Percentiles rank a stretch among this genome's conserved stretches.
Conservation (phyloP, 2,888 invertebrate genomes). For the Cheilosia soror region DNA sequence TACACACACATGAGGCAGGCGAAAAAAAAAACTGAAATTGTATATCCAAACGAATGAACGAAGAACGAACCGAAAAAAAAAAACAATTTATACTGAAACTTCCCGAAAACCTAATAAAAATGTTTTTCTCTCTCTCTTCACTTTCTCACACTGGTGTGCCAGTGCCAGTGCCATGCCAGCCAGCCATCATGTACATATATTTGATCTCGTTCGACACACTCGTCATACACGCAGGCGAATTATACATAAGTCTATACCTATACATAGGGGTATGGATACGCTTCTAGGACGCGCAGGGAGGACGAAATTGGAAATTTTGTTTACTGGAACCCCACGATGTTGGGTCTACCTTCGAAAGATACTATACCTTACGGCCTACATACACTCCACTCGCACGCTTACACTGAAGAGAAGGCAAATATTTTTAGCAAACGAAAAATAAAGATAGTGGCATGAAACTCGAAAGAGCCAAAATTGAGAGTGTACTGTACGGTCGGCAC, state of each 20-base stretch:
- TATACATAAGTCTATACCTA: conserved; percentile 40
- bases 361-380: conserved; percentile 35
- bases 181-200: conserved; percentile 51
- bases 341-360: conserved; percentile 15
- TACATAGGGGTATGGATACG: conserved; percentile 52
- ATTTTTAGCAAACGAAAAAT: conserved; percentile 16
- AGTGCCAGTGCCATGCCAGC: conserved; percentile 12
- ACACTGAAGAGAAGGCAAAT: conserved; percentile 11
- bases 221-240: conserved; percentile 70
- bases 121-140: conserved; percentile 71
- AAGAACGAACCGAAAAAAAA: conserved; percentile 58
- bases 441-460: neutral
- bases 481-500: conserved; percentile 20
- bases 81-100: conserved; percentile 71
- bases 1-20: conserved; percentile 61
- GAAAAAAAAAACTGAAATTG: conserved; percentile 22
- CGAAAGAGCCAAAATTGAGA: conserved; percentile 11
- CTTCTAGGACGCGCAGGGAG: conserved; percentile 50
- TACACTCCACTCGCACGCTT: conserved; percentile 18
- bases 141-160: conserved; percentile 48
- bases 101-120: conserved; percentile 74
- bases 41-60: conserved; percentile 65
- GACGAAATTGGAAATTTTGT: conserved; percentile 47
- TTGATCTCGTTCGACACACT: conserved; percentile 75
- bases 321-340: conserved; percentile 54